Base-by-base conservation (phyloP, 2,888 invertebrate species). In the Nematopogon swammerdamellus region DNA sequence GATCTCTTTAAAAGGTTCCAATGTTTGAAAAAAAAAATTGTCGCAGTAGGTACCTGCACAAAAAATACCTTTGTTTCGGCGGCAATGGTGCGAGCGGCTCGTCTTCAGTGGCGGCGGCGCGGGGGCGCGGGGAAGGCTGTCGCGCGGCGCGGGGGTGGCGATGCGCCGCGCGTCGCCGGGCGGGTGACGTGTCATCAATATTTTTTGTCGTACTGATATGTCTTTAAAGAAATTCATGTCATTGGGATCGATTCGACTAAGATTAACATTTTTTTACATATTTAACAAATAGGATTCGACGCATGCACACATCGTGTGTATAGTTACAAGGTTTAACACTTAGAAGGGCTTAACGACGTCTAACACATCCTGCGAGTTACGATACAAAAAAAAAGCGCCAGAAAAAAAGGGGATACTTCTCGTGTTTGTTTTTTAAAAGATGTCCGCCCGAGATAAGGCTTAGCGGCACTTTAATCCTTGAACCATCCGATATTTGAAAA, bases 301-400 rank as follows among this genome's bases (percentile, higher is more conserved):
- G 74, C 74, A 75, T 72, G 68, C 70, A 72, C 72, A 72, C 62
- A 42, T 72, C 74, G 68, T 76, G 77, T 79, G 77, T 79, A 77
- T 76, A 72, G 77, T 77, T 79, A 79, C 77, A 79, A 72, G 77
- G 76, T 79, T 79, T 77, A 79, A 79, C 77, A 79, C 77, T 79
- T 79, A 77, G 77, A 79, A 77, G 76, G 75, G 72, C 77, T 77
- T 79, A 79, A 79, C 77, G 77, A 77, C 72, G 36, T 74, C 72
- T 75, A 77, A 77, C 77, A 77, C 76, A 79, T 79, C 77, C 77
- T 79, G 76, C 76, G 77, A 76, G 75, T 74, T 76, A 76, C 77
- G 72, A 74, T 74, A 75, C 36, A 36, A 14, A 36, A 36, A 79
- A 77, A 75, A 76, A 62, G 69, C 64, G 63, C 75, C 70, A 75